A percentile compares a stretch with the other conserved stretches of the same genome.
These are phyloP conservation scores for Endotricha flammealis DNA, from an alignment of 2,888 invertebrate species.

Conservation along the genomic window DNA sequence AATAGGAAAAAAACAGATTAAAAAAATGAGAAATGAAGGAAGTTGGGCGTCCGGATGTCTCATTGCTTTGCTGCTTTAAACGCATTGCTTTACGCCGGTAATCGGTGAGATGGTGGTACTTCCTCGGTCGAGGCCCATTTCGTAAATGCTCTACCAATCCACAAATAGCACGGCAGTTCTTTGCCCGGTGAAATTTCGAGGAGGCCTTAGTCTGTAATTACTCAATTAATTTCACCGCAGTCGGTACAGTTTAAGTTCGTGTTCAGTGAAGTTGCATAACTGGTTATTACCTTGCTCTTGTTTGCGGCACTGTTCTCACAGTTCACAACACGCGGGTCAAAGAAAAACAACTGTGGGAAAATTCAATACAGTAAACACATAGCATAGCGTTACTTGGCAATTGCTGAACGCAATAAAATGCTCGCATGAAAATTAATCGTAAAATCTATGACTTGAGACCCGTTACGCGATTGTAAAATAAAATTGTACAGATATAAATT, in stretches of 20 bases:
- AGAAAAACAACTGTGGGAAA: slow-evolving; percentile 60
- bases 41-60: no score
- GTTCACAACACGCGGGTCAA: slow-evolving; percentile 42
- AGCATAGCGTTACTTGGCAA: slow-evolving; percentile 9
- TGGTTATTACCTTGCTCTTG: slow-evolving; percentile 56
- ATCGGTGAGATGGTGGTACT: no score
- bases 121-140: no score
- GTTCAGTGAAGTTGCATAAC: slow-evolving; percentile 53
- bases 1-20: no score
- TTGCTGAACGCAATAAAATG: slow-evolving; percentile 7
- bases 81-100: no score
- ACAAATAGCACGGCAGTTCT: no score
- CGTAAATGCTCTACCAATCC: no score
- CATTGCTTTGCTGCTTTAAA: no score
- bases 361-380: slow-evolving; percentile 36
- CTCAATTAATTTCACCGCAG: slow-evolving; percentile 49
- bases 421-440: not conserved
- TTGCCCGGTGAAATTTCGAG: slow-evolving; percentile 34
- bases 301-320: slow-evolving; percentile 52
- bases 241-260: slow-evolving; percentile 35
- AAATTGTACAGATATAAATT: no score
- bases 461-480: no score
- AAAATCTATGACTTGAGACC: no score
- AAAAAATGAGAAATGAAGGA: no score
- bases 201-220: slow-evolving; percentile 39